Evolutionary conservation across 1,140 invertebrate species (phyloP), one percentile per base, ranked within the genome.

Genomic region (Trichogramma pretiosum): DNA sequence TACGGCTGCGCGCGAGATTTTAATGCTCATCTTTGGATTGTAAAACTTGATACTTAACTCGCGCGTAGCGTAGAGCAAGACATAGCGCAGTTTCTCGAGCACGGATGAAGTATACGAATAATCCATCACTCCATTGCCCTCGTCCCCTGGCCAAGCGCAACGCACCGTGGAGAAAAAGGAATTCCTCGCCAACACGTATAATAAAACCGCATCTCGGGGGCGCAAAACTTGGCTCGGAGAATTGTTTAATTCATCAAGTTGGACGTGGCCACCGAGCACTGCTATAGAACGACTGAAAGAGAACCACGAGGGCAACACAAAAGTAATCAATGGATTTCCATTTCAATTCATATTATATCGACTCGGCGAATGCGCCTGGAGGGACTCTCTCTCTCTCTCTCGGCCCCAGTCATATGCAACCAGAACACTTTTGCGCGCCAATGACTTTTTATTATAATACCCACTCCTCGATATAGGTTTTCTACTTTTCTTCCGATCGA

Each of bases 201-300:
- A 28, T 28, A 11, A 28, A 5, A 28, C 11, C 24, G 24, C 11
- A 5, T 28, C 24, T 28, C 24, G 5, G 11, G 24, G 11, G 5
- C 24, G 24, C 24, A 7, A 5, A 28, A 28, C 5, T 11, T 7
- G 5, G 24, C 24, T 7, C 24, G 11, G 24, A n/a, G n/a, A 22
- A 40, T 40, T 40, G 38, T 42, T 42, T 30, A 42, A 42, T 42
- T 42, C 39, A 32, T 42, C 26, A 45, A 45, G 21, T 45, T 46
- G 16, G 17, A 38, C 23, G 17, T 28, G 8, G 10, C n/a, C n/a
- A n/a, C n/a, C n/a, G n/a, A n/a, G n/a, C n/a, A n/a, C n/a, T n/a
- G n/a, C n/a, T n/a, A n/a, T n/a, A n/a, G n/a, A n/a, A n/a, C n/a
- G n/a, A n/a, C n/a, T n/a, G n/a, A n/a, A n/a, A n/a, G n/a, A n/a